Percentiles rank a stretch among this genome's conserved stretches.
phyloP scores from a whole-genome alignment of 2,797 vertebrate genomes.

The Telmatherina bonti region DNA sequence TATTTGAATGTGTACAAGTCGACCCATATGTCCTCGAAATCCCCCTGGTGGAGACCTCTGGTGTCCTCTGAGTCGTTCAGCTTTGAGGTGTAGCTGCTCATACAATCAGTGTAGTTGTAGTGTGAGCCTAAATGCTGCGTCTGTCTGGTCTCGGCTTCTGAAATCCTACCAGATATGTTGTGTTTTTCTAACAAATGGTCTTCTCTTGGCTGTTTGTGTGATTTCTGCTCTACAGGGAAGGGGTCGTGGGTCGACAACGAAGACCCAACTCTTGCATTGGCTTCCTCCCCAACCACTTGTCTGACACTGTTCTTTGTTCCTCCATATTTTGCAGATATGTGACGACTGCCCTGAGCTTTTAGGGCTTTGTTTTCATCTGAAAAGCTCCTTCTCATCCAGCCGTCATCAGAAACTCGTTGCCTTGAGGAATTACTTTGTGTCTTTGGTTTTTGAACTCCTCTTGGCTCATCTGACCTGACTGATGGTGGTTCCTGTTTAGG shows the following conservation, averaged over 20 bases:
- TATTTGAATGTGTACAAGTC: conserved; percentile 48
- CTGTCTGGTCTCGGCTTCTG: background rate
- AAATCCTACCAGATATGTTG: background rate
- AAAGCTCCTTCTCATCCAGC: conserved; percentile 1
- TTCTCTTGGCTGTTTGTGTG: conserved; percentile 8
- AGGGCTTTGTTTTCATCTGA: background rate
- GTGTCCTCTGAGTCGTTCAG: background rate
- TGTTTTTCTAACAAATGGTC: background rate
- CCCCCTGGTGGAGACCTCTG: background rate
- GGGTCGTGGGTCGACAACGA: conserved; percentile 15
- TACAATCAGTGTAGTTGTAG: background rate
- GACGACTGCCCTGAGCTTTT: background rate
- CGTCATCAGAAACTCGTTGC: conserved; percentile 11
- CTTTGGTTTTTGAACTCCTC: conserved; percentile 33
- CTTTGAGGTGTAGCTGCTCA: conserved; percentile 1
- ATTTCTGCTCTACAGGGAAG: conserved; percentile 1
- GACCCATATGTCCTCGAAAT: conserved; percentile 26
- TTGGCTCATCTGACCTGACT: conserved; percentile 34
- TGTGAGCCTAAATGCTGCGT: background rate
- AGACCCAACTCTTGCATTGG: conserved; percentile 3
- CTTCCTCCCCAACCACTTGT: conserved; percentile 23
- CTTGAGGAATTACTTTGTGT: conserved; percentile 5
- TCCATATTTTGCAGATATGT: background rate
- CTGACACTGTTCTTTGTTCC: background rate
- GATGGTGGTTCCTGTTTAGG: conserved; percentile 16